Conservation (phyloP, 2,113 vertebrate genomes). For the Corythornis vintsioides region DNA sequence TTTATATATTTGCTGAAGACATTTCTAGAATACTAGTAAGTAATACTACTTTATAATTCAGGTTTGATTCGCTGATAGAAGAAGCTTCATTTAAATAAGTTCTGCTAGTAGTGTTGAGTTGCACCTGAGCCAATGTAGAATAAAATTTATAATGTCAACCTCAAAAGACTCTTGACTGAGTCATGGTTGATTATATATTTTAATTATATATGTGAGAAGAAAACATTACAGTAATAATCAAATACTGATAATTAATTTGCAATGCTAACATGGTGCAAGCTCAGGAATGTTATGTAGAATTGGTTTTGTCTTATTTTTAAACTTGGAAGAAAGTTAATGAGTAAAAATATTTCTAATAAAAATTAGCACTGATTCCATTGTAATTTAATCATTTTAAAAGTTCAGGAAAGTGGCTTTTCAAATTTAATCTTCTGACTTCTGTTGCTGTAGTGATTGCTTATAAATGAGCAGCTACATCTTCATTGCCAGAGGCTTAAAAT, state of each 20-base stretch:
- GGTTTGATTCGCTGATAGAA: neutral
- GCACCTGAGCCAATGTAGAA: neutral
- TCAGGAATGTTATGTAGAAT: neutral
- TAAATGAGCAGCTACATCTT: conserved; percentile 72
- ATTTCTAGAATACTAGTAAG: neutral
- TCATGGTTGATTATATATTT: conserved; percentile 23
- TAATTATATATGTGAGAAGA: conserved; percentile 7
- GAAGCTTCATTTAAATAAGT: neutral
- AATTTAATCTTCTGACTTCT: conserved; percentile 41
- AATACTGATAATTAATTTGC: conserved; percentile 30
- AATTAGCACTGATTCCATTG: conserved; percentile 2
- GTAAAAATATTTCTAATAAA: conserved; percentile 27
- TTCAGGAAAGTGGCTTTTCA: conserved; percentile 48
- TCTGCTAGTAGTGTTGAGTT: neutral
- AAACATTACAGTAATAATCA: conserved; percentile 34
- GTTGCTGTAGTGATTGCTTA: conserved; percentile 66
- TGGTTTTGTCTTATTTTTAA: conserved; percentile 44
- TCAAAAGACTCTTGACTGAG: conserved; percentile 10
- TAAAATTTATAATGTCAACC: neutral
- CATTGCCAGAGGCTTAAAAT: conserved; percentile 65
- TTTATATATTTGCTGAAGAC: neutral
- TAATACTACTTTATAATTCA: neutral
- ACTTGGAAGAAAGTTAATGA: neutral
- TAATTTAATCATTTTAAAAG: conserved; percentile 47
- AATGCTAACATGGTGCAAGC: conserved; percentile 25